Percentiles rank a stretch among this genome's conserved stretches.
Evolutionary conservation across 2,888 invertebrate genomes (phyloP).

Genomic region (Brenthis hecate): DNA sequence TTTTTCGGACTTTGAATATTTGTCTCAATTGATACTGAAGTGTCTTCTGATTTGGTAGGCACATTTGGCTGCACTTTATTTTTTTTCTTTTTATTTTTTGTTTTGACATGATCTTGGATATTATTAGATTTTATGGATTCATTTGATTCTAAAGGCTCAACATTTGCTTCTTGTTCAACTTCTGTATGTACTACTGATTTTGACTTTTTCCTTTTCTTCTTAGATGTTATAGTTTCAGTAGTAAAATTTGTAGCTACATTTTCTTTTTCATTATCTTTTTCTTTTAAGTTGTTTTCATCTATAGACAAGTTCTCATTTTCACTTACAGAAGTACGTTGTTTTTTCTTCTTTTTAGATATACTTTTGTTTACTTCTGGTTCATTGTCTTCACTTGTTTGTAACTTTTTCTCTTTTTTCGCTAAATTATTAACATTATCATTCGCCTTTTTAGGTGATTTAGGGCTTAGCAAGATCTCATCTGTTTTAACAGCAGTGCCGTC

Average conservation of each 20-base stretch:
- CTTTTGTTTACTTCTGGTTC: constrained; percentile 47
- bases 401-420: constrained; percentile 25
- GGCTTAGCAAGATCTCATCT: constrained; percentile 34
- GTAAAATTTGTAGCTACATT: constrained; percentile 13
- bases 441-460: constrained; percentile 23
- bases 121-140: not conserved
- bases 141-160: not conserved
- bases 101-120: not conserved
- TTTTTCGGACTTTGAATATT: constrained; percentile 29
- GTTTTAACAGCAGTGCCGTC: constrained; percentile 43
- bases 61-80: not conserved
- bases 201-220: constrained; percentile 47
- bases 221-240: constrained; percentile 23
- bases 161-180: constrained; percentile 20
- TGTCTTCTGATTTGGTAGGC: constrained; percentile 33
- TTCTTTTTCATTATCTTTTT: constrained; percentile 30
- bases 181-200: constrained; percentile 36
- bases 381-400: constrained; percentile 15
- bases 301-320: constrained; percentile 8
- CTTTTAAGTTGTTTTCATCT: constrained; percentile 15
- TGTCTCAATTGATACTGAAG: constrained; percentile 21
- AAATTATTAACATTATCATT: constrained; percentile 3
- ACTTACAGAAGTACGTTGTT: constrained; percentile 36
- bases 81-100: constrained; percentile 18
- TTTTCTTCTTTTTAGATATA: constrained; percentile 38